Evolutionary conservation across 2,113 vertebrate species (phyloP).

Genomic region (Odobenus rosmarus): DNA sequence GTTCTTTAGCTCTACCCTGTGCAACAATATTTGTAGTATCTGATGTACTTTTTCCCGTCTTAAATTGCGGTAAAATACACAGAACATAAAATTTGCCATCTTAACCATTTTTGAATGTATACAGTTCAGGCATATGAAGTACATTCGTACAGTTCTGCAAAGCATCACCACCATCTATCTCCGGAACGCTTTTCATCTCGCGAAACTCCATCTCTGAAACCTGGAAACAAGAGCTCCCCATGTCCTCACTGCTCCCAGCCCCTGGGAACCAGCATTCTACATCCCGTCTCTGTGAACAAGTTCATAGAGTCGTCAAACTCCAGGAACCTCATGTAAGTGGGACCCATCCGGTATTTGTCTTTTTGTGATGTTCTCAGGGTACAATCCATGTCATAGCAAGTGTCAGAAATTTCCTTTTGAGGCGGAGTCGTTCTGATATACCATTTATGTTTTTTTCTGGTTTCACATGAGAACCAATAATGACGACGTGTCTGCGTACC

Average conservation of each 20-base stretch:
- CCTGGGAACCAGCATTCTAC: not conserved
- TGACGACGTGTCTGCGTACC: rapidly evolving
- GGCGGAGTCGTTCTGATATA: not conserved
- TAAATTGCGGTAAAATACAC: not conserved
- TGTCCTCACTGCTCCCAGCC: not conserved
- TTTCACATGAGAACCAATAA: not conserved
- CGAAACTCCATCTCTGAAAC: not conserved
- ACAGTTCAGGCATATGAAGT: too few relatives aligned
- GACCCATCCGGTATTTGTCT: not conserved
- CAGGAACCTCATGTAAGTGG: not conserved
- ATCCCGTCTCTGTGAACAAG: not conserved
- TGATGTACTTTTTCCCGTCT: not conserved
- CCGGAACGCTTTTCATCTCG: not conserved
- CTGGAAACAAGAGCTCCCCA: not conserved
- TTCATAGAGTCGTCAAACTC: not conserved
- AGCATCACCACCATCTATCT: not conserved
- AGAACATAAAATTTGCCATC: not conserved
- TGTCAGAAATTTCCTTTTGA: not conserved
- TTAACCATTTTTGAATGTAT: not conserved
- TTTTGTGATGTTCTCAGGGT: not conserved
- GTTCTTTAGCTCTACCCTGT: not conserved
- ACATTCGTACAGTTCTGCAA: rapidly evolving
- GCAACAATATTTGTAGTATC: not conserved
- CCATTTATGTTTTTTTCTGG: not conserved
- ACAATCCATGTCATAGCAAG: not conserved